Percentiles rank a stretch among this genome's conserved stretches.
phyloP scores from a whole-genome alignment of 2,113 vertebrate species.

The Mastomys coucha region DNA sequence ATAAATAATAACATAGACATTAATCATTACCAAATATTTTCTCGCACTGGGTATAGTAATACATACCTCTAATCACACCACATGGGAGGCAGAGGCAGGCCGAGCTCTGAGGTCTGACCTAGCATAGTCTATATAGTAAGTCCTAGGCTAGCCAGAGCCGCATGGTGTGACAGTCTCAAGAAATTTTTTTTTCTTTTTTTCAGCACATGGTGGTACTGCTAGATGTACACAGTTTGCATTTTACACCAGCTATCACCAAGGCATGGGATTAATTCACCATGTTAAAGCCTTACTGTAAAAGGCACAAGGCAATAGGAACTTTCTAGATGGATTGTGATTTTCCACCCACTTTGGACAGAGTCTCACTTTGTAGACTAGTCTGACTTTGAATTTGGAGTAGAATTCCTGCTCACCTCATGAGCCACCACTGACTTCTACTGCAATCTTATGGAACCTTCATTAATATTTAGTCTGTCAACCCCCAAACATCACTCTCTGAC shows the following conservation, averaged over 20 bases:
- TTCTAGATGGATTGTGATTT: not conserved
- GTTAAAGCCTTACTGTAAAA: not conserved
- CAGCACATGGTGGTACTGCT: not conserved
- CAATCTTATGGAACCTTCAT: not conserved
- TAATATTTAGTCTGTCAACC: not conserved
- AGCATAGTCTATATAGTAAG: not conserved
- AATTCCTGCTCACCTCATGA: not conserved
- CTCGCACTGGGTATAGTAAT: not conserved
- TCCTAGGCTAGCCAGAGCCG: not conserved
- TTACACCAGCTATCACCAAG: not conserved
- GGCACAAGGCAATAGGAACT: not conserved
- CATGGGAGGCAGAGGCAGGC: not conserved
- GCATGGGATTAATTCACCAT: not conserved
- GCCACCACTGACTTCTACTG: not conserved
- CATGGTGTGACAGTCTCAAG: not conserved
- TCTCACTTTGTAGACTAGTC: not conserved
- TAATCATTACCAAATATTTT: not conserved
- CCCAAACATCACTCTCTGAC: not conserved
- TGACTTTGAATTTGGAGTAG: not conserved
- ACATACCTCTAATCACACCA: too few species aligned
- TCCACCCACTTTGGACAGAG: not conserved
- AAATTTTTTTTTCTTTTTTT: not conserved
- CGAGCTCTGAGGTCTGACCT: not conserved
- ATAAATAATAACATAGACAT: not conserved
- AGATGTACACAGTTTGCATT: not conserved